Percentiles rank a stretch among this genome's conserved stretches.
Conservation (phyloP, 2,888 invertebrate genomes). For the Tachina grossa region DNA sequence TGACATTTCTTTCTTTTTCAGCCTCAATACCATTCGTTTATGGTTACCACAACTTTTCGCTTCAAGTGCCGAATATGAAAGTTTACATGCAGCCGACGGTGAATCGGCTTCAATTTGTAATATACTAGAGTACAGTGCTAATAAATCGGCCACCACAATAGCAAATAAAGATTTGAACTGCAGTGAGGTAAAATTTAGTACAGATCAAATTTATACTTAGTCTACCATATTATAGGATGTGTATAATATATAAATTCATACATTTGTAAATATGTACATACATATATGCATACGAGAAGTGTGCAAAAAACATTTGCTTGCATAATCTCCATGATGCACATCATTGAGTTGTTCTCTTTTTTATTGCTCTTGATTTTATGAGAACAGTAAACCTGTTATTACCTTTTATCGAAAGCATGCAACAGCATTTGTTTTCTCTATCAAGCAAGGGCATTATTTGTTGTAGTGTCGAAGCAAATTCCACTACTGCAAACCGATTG, state of each 20-base stretch:
- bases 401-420: no score
- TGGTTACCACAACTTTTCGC: slow-evolving; percentile 95
- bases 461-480: no score
- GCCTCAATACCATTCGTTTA: slow-evolving; percentile 90
- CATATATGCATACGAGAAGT: no score
- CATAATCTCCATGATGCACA: neutral
- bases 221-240: no score
- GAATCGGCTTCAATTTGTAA: slow-evolving; percentile 78
- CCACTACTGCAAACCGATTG: no score
- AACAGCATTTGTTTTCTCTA: no score
- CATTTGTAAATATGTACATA: no score
- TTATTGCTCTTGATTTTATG: no score
- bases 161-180: slow-evolving; percentile 76
- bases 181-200: slow-evolving; percentile 76
- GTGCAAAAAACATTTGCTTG: neutral
- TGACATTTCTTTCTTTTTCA: slow-evolving; percentile 75
- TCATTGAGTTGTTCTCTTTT: no score
- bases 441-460: no score
- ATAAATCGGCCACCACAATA: slow-evolving; percentile 76
- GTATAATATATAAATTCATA: no score
- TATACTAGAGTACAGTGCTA: slow-evolving; percentile 80
- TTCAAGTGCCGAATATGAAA: slow-evolving; percentile 85
- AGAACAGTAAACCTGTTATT: no score
- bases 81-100: slow-evolving; percentile 74
- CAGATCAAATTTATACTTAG: neutral